Base-by-base conservation (phyloP, 2,888 invertebrate genomes). In the Agriopis marginaria region DNA sequence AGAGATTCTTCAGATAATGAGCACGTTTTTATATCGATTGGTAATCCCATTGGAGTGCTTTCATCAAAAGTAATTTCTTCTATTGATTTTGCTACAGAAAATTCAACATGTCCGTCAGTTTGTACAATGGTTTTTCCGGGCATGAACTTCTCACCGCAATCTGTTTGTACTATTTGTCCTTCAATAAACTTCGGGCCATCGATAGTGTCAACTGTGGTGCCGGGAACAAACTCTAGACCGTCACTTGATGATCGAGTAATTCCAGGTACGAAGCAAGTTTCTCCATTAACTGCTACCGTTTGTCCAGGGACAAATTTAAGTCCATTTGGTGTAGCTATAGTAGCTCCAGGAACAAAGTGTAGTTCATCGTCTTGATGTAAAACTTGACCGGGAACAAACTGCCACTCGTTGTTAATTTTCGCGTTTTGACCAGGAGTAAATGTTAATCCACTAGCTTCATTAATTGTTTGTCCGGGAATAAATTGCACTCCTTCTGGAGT, bases 401-500 rank as follows among this genome's bases (percentile, higher is more conserved):
- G 95, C 95, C 95, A 96, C 68, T 94, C 95, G 66, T 93, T 89
- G 60, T 92, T 89, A 51, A 93, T 88, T 63, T 91, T 90, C 1
- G 95, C 88, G 75, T 95, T 95, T 84, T 96, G 96, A 14, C 96
- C 96, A 0, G 96, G 95, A 10, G 96, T 95, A 77, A 96, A 96
- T 71, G 91, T 94, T 47, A 91, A 89, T 47, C 91, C 93, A 65
- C 87, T 88, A 12, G 88, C 91, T 62, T 95, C 90, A 60, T 92
- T 89, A 12, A 95, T 92, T 75, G 95, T 96, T 86, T 96, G 96
- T 1, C 96, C 96, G 8, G 96, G 95, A 51, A 96, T 86, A 82
- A 96, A 96, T 71, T 95, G 95, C 17, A 95, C 92, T n/a, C 95
- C 95, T 40, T 95, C 92, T 23, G 95, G 94, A 58, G 95, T 95